A percentile compares a stretch with the other conserved stretches of the same genome.
phyloP scores from a whole-genome alignment of 2,888 invertebrate genomes.

The Sclerodermus sp. region DNA sequence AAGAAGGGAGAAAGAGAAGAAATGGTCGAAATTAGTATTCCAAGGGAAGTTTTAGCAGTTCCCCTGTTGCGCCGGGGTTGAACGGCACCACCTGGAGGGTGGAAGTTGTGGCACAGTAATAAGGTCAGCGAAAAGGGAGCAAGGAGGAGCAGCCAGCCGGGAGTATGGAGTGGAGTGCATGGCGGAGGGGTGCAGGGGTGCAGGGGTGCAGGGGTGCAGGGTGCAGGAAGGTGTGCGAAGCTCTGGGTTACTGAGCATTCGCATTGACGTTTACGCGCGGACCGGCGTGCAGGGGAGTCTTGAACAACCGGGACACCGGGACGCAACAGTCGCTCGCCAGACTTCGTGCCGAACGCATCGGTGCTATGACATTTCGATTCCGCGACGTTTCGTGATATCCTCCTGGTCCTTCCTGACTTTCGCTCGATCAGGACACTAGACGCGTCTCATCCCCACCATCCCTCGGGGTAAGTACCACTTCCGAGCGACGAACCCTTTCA shows the following conservation, averaged over 20 bases:
- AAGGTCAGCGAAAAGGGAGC: neutral
- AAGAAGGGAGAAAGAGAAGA: too few relatives aligned
- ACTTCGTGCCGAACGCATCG: constrained; percentile 30
- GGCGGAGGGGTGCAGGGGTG: neutral
- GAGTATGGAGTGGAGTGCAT: constrained; percentile 15
- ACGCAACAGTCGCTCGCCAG: constrained; percentile 48
- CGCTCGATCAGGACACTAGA: too few relatives aligned
- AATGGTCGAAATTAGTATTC: too few relatives aligned
- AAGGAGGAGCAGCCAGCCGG: neutral
- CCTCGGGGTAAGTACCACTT: too few relatives aligned
- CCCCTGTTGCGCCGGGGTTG: too few relatives aligned
- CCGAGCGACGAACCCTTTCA: too few relatives aligned
- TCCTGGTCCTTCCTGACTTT: neutral
- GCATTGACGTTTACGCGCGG: constrained; percentile 39
- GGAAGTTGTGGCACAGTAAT: too few relatives aligned
- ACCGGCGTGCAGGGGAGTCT: constrained; percentile 26
- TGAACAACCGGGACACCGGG: constrained; percentile 32
- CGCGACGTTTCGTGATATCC: constrained; percentile 9
- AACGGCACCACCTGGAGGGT: too few relatives aligned
- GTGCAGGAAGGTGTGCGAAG: too few relatives aligned
- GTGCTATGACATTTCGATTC: constrained; percentile 5
- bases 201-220: constrained; percentile 7
- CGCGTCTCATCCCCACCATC: neutral
- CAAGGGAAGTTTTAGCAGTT: too few relatives aligned
- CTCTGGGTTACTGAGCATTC: constrained; percentile 17